Evolutionary conservation across 1,140 invertebrate genomes (phyloP), one percentile per base, ranked within the genome.

Genomic region (Pissodes strobi): DNA sequence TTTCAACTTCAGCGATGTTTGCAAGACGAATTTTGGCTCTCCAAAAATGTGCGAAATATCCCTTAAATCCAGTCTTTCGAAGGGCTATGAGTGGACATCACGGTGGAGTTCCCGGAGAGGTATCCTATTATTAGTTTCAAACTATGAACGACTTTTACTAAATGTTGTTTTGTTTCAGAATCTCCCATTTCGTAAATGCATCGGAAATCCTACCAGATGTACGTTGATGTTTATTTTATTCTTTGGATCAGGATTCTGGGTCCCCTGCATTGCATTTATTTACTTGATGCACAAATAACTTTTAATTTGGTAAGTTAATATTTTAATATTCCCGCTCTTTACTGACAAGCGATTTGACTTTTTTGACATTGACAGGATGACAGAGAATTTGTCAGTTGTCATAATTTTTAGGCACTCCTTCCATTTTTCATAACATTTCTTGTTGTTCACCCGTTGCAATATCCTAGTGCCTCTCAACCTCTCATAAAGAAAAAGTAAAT

Each of bases 281-380:
- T 66, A 66, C 38, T 55, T 66, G 18, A 66, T 66, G 64, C 49
- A 66, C 15, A 66, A 58, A 56, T 59, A 55, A 53, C n/a, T 2
- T 6, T 49, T 10, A 13, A 27, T 27, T 25, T 49, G 43, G 43
- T 46, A 46, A 46, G 43, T n/a, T n/a, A n/a, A n/a, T n/a, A n/a
- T n/a, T n/a, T n/a, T n/a, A n/a, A n/a, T n/a, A n/a, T n/a, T n/a
- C n/a, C n/a, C n/a, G n/a, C n/a, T n/a, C n/a, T n/a, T n/a, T n/a
- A n/a, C n/a, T n/a, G n/a, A n/a, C n/a, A n/a, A n/a, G n/a, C n/a
- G n/a, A n/a, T n/a, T n/a, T n/a, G n/a, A n/a, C n/a, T n/a, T n/a
- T n/a, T n/a, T n/a, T n/a, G n/a, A n/a, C n/a, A n/a, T n/a, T n/a
- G n/a, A n/a, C n/a, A n/a, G n/a, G n/a, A n/a, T n/a, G n/a, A n/a